phyloP scores from a whole-genome alignment of 1,140 invertebrate genomes.

The Pogonognathellus flavescens region DNA sequence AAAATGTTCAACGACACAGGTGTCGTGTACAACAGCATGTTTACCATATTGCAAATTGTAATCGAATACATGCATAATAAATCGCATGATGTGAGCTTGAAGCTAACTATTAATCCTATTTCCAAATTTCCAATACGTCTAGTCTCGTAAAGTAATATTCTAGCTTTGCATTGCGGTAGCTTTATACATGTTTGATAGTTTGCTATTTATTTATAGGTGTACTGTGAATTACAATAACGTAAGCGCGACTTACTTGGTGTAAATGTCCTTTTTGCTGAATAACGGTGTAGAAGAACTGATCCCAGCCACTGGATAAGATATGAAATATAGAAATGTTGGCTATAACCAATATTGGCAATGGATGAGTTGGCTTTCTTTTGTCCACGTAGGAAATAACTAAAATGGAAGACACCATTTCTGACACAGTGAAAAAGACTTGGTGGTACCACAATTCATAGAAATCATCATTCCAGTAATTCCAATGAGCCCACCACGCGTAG shows the following conservation, averaged over 20 bases:
- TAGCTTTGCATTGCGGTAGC: no score
- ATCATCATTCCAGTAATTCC: slow-evolving; percentile 87
- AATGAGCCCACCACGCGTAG: slow-evolving; percentile 86
- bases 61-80: no score
- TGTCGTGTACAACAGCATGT: no score
- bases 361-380: slow-evolving; percentile 74
- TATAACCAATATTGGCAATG: slow-evolving; percentile 77
- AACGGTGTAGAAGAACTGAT: slow-evolving; percentile 84
- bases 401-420: slow-evolving; percentile 80
- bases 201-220: no score
- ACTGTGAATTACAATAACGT: no score
- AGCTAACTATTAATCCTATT: not conserved
- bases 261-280: slow-evolving; percentile 78
- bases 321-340: slow-evolving; percentile 79
- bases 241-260: slow-evolving; percentile 71
- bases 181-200: no score
- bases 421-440: slow-evolving; percentile 76
- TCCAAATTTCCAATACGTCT: no score
- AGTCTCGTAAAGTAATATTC: no score
- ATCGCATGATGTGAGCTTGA: no score
- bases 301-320: slow-evolving; percentile 79
- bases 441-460: slow-evolving; percentile 72
- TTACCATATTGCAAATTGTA: no score
- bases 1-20: not conserved
- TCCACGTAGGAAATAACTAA: slow-evolving; percentile 72